Base-by-base conservation (phyloP, 2,888 invertebrate genomes). In the Gymnoscelis rufifasciata region DNA sequence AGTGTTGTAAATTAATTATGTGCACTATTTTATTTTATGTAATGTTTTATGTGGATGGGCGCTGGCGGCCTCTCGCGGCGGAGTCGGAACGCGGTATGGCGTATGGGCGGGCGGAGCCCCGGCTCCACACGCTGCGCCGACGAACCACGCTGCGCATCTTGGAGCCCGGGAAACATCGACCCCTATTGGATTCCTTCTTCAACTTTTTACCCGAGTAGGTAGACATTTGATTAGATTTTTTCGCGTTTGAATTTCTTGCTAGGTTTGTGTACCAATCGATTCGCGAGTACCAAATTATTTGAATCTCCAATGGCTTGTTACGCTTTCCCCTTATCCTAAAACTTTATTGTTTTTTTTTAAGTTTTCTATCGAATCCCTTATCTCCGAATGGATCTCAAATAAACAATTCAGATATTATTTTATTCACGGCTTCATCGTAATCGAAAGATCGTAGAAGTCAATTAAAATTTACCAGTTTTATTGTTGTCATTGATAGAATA, bases 1-100 rank as follows among this genome's bases (percentile, higher is more conserved):
- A 83, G 68, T 74, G 82, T 78, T 80, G 74, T 84, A 83, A 83
- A 83, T 83, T 83, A 83, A 83, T 86, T 76, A 78, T 79, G 75
- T 74, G 73, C 76, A 81, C 83, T 81, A 70, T 72, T 42, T 35
- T 19, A 35, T 19, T n/a, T 6, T 28, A 28, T 28, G 10, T 28
- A 10, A 39, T 36, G 31, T 45, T 71, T 68, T 67, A 79, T 71
- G 66, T 60, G 59, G 56, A 67, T 71, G 77, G 82, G 81, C 82
- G 83, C 82, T 33, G n/a, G 14, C 31, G 31, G 14, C 31, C 31
- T 15, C 31, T 5, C 31, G 31, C 15, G 14, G 31, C 14, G 31
- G 2, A 15, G 31, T 33, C 31, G 31, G 14, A 14, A n/a, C 31
- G 6, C 31, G 31, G 15, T 33, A 33, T 33, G 31, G 31, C 31